Conservation (phyloP, 2,113 vertebrate genomes). For the Lasiurus cinereus region DNA sequence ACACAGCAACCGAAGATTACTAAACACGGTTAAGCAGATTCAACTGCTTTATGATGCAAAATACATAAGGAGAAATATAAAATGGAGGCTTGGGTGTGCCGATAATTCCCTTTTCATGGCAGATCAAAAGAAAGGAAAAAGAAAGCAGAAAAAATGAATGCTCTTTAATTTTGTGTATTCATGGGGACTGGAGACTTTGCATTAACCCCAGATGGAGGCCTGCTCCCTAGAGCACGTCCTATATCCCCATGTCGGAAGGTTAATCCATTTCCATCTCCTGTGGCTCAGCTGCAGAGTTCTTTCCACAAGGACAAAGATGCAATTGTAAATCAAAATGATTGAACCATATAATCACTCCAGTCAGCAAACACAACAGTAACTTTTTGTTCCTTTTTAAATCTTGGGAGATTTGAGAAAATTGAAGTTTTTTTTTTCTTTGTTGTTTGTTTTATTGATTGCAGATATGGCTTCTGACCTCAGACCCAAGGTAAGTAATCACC, state of each 20-base stretch:
- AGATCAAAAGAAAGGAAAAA: slow-evolving; percentile 76
- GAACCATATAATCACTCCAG: slow-evolving; percentile 76
- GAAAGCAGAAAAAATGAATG: slow-evolving; percentile 63
- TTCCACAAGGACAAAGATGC: slow-evolving; percentile 81
- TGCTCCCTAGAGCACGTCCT: slow-evolving; percentile 62
- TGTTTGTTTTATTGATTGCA: slow-evolving; percentile 79
- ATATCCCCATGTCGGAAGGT: slow-evolving; percentile 66
- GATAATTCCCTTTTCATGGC: slow-evolving; percentile 70
- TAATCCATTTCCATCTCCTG: slow-evolving; percentile 78
- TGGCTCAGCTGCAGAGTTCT: slow-evolving; percentile 78
- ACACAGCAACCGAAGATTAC: slow-evolving; percentile 17
- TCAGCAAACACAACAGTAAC: slow-evolving; percentile 78
- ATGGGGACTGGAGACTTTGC: slow-evolving; percentile 65
- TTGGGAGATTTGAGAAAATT: slow-evolving; percentile 82
- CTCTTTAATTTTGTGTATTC: slow-evolving; percentile 76
- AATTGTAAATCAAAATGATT: slow-evolving; percentile 80
- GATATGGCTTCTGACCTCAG: slow-evolving; percentile 78
- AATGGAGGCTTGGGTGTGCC: slow-evolving; percentile 53
- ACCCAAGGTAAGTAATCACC: slow-evolving; percentile 63
- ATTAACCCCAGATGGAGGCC: slow-evolving; percentile 63
- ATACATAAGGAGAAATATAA: slow-evolving; percentile 34
- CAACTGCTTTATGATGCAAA: slow-evolving; percentile 70
- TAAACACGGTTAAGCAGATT: slow-evolving; percentile 27
- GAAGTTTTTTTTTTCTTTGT: slow-evolving; percentile 67
- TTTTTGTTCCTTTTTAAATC: slow-evolving; percentile 79